Base-by-base conservation (phyloP, 2,888 invertebrate genomes). In the Chrysotoxum bicinctum region DNA sequence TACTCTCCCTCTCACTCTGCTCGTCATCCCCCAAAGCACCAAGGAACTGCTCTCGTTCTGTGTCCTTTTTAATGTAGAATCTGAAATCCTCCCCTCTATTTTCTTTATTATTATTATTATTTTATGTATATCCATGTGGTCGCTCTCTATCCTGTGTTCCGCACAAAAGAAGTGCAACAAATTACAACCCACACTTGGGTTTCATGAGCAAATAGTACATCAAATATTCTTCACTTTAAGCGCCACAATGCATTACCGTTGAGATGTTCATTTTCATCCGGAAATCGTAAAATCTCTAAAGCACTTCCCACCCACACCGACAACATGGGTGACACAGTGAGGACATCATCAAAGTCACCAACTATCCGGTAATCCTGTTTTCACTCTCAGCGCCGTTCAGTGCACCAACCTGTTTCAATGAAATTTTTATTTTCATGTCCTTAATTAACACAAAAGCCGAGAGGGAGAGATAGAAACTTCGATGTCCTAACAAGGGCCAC, bases 211-310 rank as follows among this genome's bases (percentile, higher is more conserved):
- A 78, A 70, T 74, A 64, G 7, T 0, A 4, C 83, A 69, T 79
- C 62, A 79, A 79, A 70, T 69, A 70, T 35, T 48, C 60, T 45
- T 23, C 60, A 19, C 50, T 32, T 56, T 23, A 19, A 66, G 66
- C 48, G n/a, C 10, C 45, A 69, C 50, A 66, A 60, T 84, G 72
- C 84, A 84, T 75, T 80, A 76, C 54, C 60, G 72, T 30, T 50
- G 80, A 72, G 68, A 68, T 76, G 75, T 84, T 75, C 75, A 80
- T 72, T 80, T 66, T 84, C 75, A 70, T 75, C 70, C 56, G 68
- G 64, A 58, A 58, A 81, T 40, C 54, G 60, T 16, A 52, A 12
- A 30, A 52, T 32, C 32, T 19, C 10, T n/a, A 30, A 35, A 48
- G 69, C 14, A 32, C 70, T 35, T 35, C 32, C 12, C 21, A 48